Conservation (phyloP, 1,140 invertebrate species). For the Riptortus pedestris region DNA sequence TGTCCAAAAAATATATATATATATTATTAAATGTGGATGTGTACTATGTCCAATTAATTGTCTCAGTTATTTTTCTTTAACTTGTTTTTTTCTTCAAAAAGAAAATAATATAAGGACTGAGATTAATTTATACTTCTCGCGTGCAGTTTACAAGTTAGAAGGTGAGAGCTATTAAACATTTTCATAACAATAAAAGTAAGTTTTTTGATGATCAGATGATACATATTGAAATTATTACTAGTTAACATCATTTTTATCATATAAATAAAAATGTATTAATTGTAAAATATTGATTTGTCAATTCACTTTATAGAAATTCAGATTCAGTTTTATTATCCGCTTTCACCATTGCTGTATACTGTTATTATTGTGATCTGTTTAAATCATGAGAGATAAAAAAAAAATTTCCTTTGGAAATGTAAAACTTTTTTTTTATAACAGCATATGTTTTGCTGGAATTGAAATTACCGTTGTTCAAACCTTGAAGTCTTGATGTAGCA, state of each 20-base stretch:
- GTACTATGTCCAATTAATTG: constrained; percentile 8
- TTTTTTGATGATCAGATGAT: constrained; percentile 6
- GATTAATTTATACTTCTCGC: constrained; percentile 13
- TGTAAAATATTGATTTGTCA: constrained; percentile 20
- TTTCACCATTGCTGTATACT: constrained; percentile 21
- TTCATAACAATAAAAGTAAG: not conserved
- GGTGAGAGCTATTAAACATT: constrained; percentile 9
- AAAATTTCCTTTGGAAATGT: constrained; percentile 16
- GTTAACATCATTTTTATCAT: constrained; percentile 23
- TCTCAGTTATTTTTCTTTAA: constrained; percentile 1
- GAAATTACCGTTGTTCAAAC: constrained; percentile 18
- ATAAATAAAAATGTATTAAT: constrained; percentile 17
- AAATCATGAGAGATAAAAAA: constrained; percentile 1
- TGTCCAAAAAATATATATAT: not conserved
- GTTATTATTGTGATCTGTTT: constrained; percentile 13
- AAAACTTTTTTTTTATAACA: constrained; percentile 11
- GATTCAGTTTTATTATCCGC: constrained; percentile 6
- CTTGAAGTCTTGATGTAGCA: constrained; percentile 15
- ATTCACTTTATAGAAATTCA: constrained; percentile 19
- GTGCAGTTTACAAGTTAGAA: constrained; percentile 13
- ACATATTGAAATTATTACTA: constrained; percentile 13
- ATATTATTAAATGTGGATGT: constrained; percentile 7
- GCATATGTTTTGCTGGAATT: constrained; percentile 10
- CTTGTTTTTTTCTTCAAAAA: not conserved
- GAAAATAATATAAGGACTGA: constrained; percentile 4